A percentile compares a stretch with the other conserved stretches of the same genome.
Conservation (phyloP, 2,113 vertebrate genomes). For the Leiothrix lutea region DNA sequence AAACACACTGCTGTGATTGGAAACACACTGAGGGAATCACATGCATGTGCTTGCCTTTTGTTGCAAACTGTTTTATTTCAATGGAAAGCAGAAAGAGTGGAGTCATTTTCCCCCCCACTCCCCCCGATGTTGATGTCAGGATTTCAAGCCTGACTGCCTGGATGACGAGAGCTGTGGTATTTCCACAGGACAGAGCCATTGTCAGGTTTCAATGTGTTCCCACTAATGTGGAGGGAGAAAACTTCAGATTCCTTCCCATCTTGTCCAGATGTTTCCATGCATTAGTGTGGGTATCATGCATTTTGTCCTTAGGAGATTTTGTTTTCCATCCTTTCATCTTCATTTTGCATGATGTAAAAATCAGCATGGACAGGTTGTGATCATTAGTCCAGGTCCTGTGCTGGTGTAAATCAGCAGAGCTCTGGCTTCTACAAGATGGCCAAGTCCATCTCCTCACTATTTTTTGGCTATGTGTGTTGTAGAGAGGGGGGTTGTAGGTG, state of each 20-base stretch:
- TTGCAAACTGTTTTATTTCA: slow-evolving; percentile 13
- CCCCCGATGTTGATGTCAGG: not conserved
- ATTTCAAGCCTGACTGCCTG: slow-evolving; percentile 18
- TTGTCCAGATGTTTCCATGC: slow-evolving; percentile 7
- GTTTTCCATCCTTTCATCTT: not conserved
- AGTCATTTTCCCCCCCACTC: not conserved
- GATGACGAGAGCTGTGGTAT: slow-evolving; percentile 3
- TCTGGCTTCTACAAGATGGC: not conserved
- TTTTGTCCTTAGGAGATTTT: not conserved
- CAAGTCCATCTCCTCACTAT: fast-evolving
- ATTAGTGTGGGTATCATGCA: not conserved
- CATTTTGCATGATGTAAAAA: not conserved
- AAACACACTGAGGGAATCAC: slow-evolving; percentile 31
- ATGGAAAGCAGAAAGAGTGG: slow-evolving; percentile 38
- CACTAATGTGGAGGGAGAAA: not conserved
- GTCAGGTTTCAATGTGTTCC: not conserved
- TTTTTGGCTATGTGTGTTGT: not conserved
- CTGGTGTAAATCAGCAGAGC: not conserved
- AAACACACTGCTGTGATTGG: slow-evolving; percentile 42
- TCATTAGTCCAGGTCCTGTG: not conserved
- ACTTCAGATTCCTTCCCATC: not conserved
- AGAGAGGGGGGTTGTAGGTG: fast-evolving
- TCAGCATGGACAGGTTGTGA: not conserved
- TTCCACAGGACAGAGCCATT: not conserved
- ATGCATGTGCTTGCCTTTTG: slow-evolving; percentile 21